phyloP scores from a whole-genome alignment of 1,140 invertebrate genomes.

The Papilio helenus region DNA sequence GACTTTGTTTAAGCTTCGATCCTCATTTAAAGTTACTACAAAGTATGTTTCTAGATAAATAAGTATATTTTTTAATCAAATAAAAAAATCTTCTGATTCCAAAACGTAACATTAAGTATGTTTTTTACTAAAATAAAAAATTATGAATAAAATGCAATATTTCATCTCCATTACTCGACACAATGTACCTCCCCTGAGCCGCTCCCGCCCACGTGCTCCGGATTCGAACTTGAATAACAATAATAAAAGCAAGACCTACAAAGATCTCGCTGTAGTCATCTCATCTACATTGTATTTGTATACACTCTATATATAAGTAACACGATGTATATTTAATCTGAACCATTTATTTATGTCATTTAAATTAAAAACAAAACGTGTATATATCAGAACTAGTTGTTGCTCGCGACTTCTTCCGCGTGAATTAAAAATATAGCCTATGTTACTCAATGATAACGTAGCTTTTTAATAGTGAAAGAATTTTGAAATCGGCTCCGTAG shows the following conservation, averaged over 20 bases:
- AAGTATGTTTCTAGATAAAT: no score
- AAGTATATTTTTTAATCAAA: no score
- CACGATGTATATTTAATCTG: background rate
- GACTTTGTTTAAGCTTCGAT: no score
- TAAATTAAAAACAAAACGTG: no score
- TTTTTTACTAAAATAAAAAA: background rate
- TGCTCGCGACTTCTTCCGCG: no score
- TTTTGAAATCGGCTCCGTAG: no score
- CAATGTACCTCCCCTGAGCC: background rate
- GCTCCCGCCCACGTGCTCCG: slow-evolving; percentile 3
- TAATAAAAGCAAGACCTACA: slow-evolving; percentile 43
- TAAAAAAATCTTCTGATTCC: no score
- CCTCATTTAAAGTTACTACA: no score
- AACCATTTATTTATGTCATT: background rate
- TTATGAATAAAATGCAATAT: background rate
- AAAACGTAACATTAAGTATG: no score
- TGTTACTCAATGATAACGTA: no score
- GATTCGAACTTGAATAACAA: slow-evolving; percentile 28
- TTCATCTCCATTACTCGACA: background rate
- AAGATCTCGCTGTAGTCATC: slow-evolving; percentile 13
- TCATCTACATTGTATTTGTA: background rate
- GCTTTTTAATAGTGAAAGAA: no score
- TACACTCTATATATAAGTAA: background rate
- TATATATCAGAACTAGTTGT: no score
- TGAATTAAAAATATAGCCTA: background rate